phyloP scores from a whole-genome alignment of 1,140 invertebrate genomes.

The Chlorops oryzae region DNA sequence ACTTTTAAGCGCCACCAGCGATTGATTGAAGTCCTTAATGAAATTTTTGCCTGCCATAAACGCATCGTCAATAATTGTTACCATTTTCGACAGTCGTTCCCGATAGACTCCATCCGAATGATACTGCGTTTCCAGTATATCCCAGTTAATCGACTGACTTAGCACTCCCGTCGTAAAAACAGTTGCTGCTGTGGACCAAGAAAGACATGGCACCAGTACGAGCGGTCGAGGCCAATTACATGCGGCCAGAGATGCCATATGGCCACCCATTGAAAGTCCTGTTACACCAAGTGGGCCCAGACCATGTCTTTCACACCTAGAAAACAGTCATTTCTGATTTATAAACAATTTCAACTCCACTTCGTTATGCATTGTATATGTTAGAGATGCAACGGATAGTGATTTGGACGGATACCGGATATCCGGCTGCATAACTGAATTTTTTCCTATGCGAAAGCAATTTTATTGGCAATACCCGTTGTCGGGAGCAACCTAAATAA shows the following conservation, averaged over 20 bases:
- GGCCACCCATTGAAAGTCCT: conserved; percentile 99
- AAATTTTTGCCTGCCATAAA: conserved; percentile 75
- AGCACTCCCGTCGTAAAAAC: conserved; percentile 95
- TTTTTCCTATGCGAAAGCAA: no score
- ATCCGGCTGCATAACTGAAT: no score
- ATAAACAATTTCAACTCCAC: no score
- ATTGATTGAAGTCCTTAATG: conserved; percentile 65
- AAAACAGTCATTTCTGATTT: no score
- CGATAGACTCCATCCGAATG: conserved; percentile 73
- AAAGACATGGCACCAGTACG: conserved; percentile 88
- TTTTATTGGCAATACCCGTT: no score
- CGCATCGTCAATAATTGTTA: conserved; percentile 64
- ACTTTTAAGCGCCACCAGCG: conserved; percentile 47
- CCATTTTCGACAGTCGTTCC: conserved; percentile 78
- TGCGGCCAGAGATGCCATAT: conserved; percentile 96
- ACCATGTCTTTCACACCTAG: conserved; percentile 77
- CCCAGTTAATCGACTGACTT: conserved; percentile 92
- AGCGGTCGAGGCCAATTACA: conserved; percentile 91
- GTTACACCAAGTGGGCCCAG: conserved; percentile 88
- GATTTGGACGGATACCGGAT: no score
- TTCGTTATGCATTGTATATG: no score
- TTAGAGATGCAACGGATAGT: no score
- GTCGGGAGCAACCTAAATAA: no score
- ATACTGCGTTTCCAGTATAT: conserved; percentile 82
- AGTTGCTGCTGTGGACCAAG: conserved; percentile 93